Evolutionary conservation across 2,797 vertebrate genomes (phyloP), one percentile per base, ranked within the genome.

Genomic region (Pseudopleuronectes americanus): DNA sequence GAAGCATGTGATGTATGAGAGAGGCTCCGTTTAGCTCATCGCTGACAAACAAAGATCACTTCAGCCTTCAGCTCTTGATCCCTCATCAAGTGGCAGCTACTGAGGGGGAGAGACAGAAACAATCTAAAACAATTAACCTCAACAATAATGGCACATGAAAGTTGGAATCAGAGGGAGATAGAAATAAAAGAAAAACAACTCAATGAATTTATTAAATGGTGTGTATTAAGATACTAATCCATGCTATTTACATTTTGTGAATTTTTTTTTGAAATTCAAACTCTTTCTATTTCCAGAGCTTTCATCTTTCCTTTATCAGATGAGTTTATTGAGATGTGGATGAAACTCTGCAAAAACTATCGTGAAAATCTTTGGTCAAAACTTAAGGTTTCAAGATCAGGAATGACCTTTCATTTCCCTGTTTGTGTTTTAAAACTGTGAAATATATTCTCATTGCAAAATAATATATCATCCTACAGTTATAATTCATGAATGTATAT

Each of bases 11-110:
- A 83, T 54, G 56, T 71, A 68, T 86, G 55, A 74, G 62, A 31
- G 5, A 38, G 56, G 68, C 71, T 57, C 17, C 21, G 28, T 36
- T 28, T 64, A 80, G 77, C 63, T 64, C 63, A 65, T 76, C 52
- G 56, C 55, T 47, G 67, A 51, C 67, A 70, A 67, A 72, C 71
- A 81, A 77, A 73, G 84, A 66, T 9, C 57, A 23, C 74, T 79
- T 78, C 80, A 56, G 5, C 45, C 26, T 60, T 81, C 62, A 80
- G 57, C 74, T 79, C 13, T 68, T 83, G 84, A 86, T 74, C 80
- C 59, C 52, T 73, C 26, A 0, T 9, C 66, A 51, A 65, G 45
- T 66, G 64, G 24, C 63, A 26, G 1, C 19, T 14, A 51, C 57
- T n/a, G 33, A 28, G 54, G 57, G 43, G 43, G 26, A 59, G 22